Evolutionary conservation across 2,113 vertebrate species (phyloP).

Genomic region (Antennarius striatus): DNA sequence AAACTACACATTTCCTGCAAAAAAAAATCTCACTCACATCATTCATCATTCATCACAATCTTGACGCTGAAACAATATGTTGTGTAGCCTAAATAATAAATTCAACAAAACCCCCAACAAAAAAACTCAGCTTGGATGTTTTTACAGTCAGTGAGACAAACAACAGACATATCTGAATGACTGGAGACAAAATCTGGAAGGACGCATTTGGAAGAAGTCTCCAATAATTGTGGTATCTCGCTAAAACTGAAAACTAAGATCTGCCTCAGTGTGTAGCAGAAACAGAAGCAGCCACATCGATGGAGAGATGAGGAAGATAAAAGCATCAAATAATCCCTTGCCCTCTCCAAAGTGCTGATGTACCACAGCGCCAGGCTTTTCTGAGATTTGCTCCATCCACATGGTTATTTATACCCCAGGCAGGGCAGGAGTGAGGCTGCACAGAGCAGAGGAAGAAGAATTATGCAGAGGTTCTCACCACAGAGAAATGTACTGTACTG

Average conservation of each 20-base stretch:
- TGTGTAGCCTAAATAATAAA: too few relatives aligned
- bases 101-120: too few relatives aligned
- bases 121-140: too few relatives aligned
- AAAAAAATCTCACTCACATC: too few relatives aligned
- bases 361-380: constrained; percentile 37
- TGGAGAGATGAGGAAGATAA: constrained; percentile 23
- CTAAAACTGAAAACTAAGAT: too few relatives aligned
- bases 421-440: constrained; percentile 38
- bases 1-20: too few relatives aligned
- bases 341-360: constrained; percentile 48
- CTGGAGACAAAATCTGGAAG: too few relatives aligned
- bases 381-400: constrained; percentile 54
- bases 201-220: too few relatives aligned
- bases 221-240: not conserved
- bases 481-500: constrained; percentile 27
- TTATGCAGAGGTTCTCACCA: constrained; percentile 49
- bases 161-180: too few relatives aligned
- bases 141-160: too few relatives aligned
- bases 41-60: too few relatives aligned
- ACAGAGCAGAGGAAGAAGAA: constrained; percentile 49
- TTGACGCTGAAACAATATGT: too few relatives aligned
- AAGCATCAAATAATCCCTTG: constrained; percentile 38
- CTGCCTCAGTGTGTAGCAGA: not conserved
- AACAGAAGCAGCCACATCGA: constrained; percentile 22
- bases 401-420: constrained; percentile 65